Conservation (phyloP, 2,797 vertebrate genomes). For the Malacoraja senta region DNA sequence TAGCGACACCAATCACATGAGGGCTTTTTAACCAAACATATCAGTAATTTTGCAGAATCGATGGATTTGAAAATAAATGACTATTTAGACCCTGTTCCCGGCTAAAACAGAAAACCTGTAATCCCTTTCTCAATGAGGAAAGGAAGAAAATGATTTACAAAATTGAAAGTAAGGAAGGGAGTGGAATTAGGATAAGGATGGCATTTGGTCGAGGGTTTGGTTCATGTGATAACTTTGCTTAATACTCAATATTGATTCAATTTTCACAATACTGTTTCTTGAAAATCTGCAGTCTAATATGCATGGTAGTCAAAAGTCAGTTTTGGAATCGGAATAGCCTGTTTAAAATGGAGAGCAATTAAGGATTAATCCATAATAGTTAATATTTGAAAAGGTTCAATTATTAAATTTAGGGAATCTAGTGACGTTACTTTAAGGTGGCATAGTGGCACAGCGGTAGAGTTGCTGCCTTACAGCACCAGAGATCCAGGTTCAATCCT, state of each 20-base stretch:
- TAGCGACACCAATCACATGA: no score
- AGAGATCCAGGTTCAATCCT: not conserved
- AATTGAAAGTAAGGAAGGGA: not conserved
- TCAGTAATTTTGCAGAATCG: no score
- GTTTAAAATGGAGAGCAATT: not conserved
- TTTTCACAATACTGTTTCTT: not conserved
- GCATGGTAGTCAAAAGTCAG: not conserved
- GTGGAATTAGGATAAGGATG: not conserved
- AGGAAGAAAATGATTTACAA: not conserved
- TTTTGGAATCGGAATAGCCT: not conserved
- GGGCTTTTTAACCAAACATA: not conserved
- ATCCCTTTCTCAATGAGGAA: not conserved
- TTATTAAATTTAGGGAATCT: no score
- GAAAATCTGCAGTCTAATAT: not conserved
- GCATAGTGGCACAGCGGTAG: no score
- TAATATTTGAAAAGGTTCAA: no score
- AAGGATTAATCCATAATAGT: no score
- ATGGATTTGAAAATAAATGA: not conserved
- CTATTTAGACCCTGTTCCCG: not conserved
- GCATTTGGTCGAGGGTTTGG: no score
- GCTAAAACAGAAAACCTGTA: not conserved
- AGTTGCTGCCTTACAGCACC: not conserved
- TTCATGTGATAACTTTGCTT: not conserved
- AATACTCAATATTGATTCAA: not conserved
- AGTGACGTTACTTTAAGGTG: no score